A percentile compares a stretch with the other conserved stretches of the same genome.
phyloP scores from a whole-genome alignment of 2,113 vertebrate species.

The Mungos mungo region DNA sequence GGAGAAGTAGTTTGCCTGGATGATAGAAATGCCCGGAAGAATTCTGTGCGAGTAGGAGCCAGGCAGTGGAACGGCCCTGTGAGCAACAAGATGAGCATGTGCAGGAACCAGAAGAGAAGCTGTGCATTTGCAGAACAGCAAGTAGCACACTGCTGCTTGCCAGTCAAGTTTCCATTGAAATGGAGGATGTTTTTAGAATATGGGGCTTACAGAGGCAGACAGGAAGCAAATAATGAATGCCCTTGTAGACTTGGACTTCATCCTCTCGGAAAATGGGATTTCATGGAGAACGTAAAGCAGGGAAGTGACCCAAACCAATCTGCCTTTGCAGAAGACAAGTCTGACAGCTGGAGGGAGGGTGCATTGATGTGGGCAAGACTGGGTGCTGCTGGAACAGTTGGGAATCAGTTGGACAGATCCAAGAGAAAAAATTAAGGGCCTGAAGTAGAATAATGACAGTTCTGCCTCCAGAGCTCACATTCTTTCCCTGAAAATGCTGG shows the following conservation, averaged over 20 bases:
- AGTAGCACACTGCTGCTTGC: neutral
- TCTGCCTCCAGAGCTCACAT: neutral
- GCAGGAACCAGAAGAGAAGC: neutral
- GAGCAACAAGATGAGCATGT: neutral
- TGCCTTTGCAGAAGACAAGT: neutral
- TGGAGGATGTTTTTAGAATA: neutral
- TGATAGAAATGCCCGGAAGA: neutral
- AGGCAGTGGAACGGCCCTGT: neutral
- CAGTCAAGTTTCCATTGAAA: neutral
- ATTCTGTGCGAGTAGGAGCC: neutral
- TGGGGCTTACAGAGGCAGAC: neutral
- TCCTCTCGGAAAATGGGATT: neutral
- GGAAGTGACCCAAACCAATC: neutral
- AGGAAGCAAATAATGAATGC: neutral
- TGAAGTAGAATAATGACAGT: neutral
- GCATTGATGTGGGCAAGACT: neutral
- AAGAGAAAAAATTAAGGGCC: neutral
- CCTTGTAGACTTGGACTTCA: neutral
- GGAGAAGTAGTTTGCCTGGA: neutral
- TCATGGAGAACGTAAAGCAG: neutral
- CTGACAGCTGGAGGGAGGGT: neutral
- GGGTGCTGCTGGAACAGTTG: neutral
- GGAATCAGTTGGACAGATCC: neutral
- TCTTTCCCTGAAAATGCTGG: neutral
- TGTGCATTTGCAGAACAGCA: rapidly evolving